Conservation (phyloP, 2,888 invertebrate genomes). For the Bellardia bayeri region DNA sequence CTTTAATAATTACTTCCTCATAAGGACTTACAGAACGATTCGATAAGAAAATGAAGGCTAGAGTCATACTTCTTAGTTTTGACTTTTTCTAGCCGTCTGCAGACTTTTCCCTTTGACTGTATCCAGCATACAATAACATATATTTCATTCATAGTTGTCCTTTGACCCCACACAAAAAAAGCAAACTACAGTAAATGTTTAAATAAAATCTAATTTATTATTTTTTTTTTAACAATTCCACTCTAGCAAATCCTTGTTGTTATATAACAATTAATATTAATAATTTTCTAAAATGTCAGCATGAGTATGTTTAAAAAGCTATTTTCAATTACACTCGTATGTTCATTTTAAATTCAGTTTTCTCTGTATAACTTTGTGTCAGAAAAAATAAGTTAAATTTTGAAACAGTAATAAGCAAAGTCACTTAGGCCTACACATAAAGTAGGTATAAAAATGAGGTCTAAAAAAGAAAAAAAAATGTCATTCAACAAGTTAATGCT, state of each 20-base stretch:
- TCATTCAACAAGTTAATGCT: slow-evolving; percentile 40
- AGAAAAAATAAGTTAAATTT: not conserved
- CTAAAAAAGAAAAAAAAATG: not conserved
- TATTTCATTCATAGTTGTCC: not conserved
- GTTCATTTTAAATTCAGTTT: not conserved
- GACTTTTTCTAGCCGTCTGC: not conserved
- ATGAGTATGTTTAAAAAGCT: not conserved
- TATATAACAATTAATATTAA: not conserved
- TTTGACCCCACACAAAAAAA: not conserved
- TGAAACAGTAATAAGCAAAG: slow-evolving; percentile 19
- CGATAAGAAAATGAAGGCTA: not conserved
- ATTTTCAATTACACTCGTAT: not conserved
- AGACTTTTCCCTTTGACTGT: not conserved
- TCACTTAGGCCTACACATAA: slow-evolving; percentile 20
- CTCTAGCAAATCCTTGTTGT: not conserved
- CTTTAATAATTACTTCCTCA: no score
- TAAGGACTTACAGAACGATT: not conserved
- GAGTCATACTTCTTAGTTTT: no score
- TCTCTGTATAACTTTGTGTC: slow-evolving; percentile 6
- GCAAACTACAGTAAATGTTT: not conserved
- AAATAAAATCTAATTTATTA: not conserved
- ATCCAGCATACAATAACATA: not conserved
- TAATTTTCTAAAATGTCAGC: slow-evolving; percentile 13
- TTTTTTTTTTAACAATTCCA: not conserved
- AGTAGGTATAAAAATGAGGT: not conserved